Percentiles rank a stretch among this genome's conserved stretches.
phyloP scores from a whole-genome alignment of 1,140 invertebrate genomes.

The Orchesella cincta region DNA sequence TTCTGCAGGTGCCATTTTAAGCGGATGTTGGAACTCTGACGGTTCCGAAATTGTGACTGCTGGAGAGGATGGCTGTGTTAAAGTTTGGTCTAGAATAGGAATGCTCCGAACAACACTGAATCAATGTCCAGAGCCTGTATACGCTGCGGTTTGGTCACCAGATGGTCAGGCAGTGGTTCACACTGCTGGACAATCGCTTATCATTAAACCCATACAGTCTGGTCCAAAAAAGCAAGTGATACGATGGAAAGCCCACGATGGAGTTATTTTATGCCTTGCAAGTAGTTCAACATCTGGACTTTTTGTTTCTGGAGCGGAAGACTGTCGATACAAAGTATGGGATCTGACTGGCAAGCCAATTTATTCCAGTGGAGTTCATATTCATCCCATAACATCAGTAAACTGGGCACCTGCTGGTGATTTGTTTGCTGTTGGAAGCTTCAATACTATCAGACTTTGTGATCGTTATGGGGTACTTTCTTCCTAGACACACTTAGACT shows the following conservation, averaged over 20 bases:
- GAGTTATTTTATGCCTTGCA: conserved; percentile 79
- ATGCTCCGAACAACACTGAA: conserved; percentile 89
- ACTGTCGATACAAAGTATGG: conserved; percentile 95
- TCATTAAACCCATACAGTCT: conserved; percentile 77
- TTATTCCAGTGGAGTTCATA: conserved; percentile 77
- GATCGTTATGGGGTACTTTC: conserved; percentile 81
- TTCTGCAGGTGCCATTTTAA: conserved; percentile 70
- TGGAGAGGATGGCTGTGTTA: conserved; percentile 93
- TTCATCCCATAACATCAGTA: conserved; percentile 87
- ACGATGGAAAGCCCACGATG: conserved; percentile 96
- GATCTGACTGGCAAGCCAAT: conserved; percentile 84
- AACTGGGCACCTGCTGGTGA: conserved; percentile 89
- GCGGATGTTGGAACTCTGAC: conserved; percentile 87
- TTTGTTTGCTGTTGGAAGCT: conserved; percentile 89
- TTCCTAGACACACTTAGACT: conserved; percentile 32
- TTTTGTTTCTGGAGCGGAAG: conserved; percentile 92
- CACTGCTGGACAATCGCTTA: conserved; percentile 76
- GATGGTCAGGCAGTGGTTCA: conserved; percentile 82
- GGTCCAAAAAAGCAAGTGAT: conserved; percentile 80
- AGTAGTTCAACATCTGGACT: conserved; percentile 87
- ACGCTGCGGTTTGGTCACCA: conserved; percentile 83
- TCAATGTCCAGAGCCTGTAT: conserved; percentile 75
- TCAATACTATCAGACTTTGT: conserved; percentile 87
- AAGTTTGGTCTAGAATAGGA: conserved; percentile 95
- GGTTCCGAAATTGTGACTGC: conserved; percentile 83